Base-by-base conservation (phyloP, 37 sponge, comb jelly and placozoan species). In the Tethya wilhelma region DNA sequence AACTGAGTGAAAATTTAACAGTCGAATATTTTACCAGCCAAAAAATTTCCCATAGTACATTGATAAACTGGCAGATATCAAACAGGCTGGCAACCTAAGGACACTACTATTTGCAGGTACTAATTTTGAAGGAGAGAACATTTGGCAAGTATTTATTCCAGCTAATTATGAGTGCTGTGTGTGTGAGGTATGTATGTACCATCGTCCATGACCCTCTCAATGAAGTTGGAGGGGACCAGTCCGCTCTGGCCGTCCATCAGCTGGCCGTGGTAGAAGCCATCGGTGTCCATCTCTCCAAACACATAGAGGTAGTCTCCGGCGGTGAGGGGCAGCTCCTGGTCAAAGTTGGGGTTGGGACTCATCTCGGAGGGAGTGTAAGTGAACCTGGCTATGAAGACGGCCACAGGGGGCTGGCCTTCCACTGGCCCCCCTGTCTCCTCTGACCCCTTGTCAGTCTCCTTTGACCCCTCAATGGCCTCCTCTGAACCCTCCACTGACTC, bases 281-380 rank as follows among this genome's bases (percentile, higher is more conserved):
- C 91, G 38, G 73, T 84, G 32, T 86, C 90, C 69, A 86, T 73
- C n/a, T 86, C 84, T 45, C 94, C 94, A 79, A 73, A 86, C 37
- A 93, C 75, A 56, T 85, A 80, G 45, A 93, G 42, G 41, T 85
- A 80, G 59, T 89, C 86, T 29, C 94, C 94, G 7, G 79, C 79
- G 3, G 53, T 49, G 4, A 78, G 49, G 23, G 46, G n/a, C 25
- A 78, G 79, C 46, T 70, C 82, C 67, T 53, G 69, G 34, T 80
- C 62, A 67, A 67, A 83, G 72, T 86, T 74, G 1, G 79, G 87
- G 81, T 93, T 93, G 53, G 94, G 94, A 42, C 86, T 84, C 90
- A 81, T 85, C 69, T 79, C 42, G n/a, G 59, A 38, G 0, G 94
- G 94, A 37, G 79, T 64, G 66, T 93, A 93, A 67, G 56, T 74